Evolutionary conservation across 2,113 vertebrate species (phyloP), one percentile per base, ranked within the genome.

Genomic region (Craseonycteris thonglongyai): DNA sequence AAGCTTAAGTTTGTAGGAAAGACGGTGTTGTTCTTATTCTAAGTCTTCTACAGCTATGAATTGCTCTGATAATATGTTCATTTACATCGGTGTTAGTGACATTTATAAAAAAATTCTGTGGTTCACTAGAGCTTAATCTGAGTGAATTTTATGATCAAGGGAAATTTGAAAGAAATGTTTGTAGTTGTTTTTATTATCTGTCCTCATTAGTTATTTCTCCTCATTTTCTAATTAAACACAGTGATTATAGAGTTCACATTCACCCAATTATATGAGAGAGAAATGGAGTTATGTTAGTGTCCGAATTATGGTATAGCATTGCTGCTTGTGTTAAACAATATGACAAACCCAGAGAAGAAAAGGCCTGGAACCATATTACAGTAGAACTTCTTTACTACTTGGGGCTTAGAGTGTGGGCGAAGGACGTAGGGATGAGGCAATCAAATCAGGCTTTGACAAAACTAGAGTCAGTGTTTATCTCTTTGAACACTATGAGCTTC

Each of bases 201-300:
- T 92, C 58, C 76, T 96, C 85, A 94, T 96, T 96, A 97, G 93
- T 89, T 76, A 71, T 51, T 49, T 96, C 84, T 94, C 49, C 42
- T 92, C 68, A 91, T 97, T 97, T 97, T 96, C 93, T 95, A 97
- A 97, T 96, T 97, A 94, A 93, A 86, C 18, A 47, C 35, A 74
- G 90, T 95, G 86, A 97, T 96, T 96, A 82, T 33, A 89, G 90
- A 94, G 91, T 92, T 97, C 94, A 83, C 56, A 88, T 94, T 94
- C 87, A 47, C 61, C 75, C 87, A 96, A 83, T 95, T 95, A 96
- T 78, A 76, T 58, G 83, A 86, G 90, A 95, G 83, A 94, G 81
- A 92, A 96, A 83, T 68, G 87, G 84, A 97, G 79, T 93, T 96
- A 89, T 72, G 78, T 88, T 76, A 74, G n/a, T 90, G 86, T 96